Evolutionary conservation across 2,113 vertebrate species (phyloP).

Genomic region (Misgurnus anguillicaudatus): DNA sequence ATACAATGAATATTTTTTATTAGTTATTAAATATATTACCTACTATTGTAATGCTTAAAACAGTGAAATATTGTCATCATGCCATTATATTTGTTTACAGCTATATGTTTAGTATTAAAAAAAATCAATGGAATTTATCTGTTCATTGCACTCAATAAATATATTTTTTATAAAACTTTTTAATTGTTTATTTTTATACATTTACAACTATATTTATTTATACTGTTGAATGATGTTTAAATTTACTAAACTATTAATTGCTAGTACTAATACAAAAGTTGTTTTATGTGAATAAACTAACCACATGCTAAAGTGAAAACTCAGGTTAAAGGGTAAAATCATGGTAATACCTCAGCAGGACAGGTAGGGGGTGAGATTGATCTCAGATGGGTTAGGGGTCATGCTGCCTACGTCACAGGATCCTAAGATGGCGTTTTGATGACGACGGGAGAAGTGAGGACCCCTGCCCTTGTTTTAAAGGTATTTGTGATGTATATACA

Average conservation of each 20-base stretch:
- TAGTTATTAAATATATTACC: not conserved
- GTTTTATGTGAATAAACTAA: not conserved
- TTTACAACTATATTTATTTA: not conserved
- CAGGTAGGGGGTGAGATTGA: slow-evolving; percentile 20
- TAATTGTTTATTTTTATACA: not conserved
- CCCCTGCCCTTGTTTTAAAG: slow-evolving; percentile 55
- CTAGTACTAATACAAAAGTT: too few species aligned
- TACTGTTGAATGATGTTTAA: too few species aligned
- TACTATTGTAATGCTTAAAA: not conserved
- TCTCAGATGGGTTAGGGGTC: slow-evolving; percentile 41
- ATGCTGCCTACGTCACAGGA: slow-evolving; percentile 46
- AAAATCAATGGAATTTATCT: not conserved
- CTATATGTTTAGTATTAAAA: slow-evolving; percentile 17
- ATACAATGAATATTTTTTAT: not conserved
- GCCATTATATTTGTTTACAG: not conserved
- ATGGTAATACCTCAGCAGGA: slow-evolving; percentile 5
- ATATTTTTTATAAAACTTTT: slow-evolving; percentile 30
- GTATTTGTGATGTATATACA: slow-evolving; percentile 11
- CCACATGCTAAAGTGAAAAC: not conserved
- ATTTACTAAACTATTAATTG: too few species aligned
- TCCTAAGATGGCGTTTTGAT: slow-evolving; percentile 59
- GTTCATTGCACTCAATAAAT: slow-evolving; percentile 37
- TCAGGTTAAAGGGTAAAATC: not conserved
- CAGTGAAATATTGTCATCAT: too few species aligned
- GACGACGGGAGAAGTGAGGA: slow-evolving; percentile 56